Evolutionary conservation across 1,140 invertebrate species (phyloP), one percentile per base, ranked within the genome.

Genomic region (Venustaconcha ellipsiformis): DNA sequence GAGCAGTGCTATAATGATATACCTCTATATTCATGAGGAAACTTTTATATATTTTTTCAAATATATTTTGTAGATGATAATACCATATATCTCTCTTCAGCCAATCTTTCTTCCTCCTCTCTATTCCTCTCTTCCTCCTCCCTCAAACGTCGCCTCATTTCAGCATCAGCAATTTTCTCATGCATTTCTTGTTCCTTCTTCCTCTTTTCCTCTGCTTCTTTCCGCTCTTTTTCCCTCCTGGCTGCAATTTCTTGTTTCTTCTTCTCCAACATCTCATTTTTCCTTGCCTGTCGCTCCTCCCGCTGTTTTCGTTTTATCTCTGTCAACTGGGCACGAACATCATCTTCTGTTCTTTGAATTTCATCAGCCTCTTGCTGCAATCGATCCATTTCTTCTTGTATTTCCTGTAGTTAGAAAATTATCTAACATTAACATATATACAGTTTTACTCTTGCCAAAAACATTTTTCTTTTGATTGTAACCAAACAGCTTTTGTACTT

Each of bases 41-140:
- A 48, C 37, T 48, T 48, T 6, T 5, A 48, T 11, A 48, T 48
- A 48, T 48, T 48, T 48, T 48, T 48, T 8, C 6, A 48, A 48
- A 48, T 48, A 48, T 48, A 48, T 48, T 48, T 48, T 48, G 37
- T 48, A 6, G 11, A 48, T 48, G 37, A 48, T 48, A 48, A 68
- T 64, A 87, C 85, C 83, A 85, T 83, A 74, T 80, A 83, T 72
- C 76, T 74, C 64, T 87, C 83, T 71, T 83, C 75, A 59, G 82
- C 82, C 17, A 82, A 62, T 65, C 79, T 72, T 37, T 86, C 84
- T 78, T 82, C 81, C 63, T 86, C 82, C 57, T 82, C 81, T 65
- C 77, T 78, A 74, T 74, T 83, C 14, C 71, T 67, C 48, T 82
- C 80, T 66, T 83, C 83, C 59, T 83, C 83, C 63, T 83, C 82